Evolutionary conservation across 2,888 invertebrate genomes (phyloP).

Genomic region (Eupelmus urozonus): DNA sequence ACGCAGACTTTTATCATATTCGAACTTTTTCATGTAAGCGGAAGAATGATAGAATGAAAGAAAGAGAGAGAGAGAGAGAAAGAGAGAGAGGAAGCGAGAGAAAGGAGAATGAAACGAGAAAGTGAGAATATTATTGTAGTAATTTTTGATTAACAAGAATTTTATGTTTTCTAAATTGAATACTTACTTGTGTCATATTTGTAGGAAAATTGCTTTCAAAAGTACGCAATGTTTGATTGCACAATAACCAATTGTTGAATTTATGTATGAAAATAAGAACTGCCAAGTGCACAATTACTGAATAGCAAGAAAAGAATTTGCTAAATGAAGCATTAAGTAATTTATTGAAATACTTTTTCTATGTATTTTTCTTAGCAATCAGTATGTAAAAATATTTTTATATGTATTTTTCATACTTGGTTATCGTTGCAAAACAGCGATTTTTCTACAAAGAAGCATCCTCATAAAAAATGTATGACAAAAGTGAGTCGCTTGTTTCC

Average conservation of each 20-base stretch:
- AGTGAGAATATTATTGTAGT: not conserved
- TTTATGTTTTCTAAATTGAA: constrained; percentile 11
- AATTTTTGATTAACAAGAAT: constrained; percentile 7
- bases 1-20: constrained; percentile 19
- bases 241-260: not conserved
- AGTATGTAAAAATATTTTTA: constrained; percentile 27
- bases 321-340: constrained; percentile 4
- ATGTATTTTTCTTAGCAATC: constrained; percentile 5
- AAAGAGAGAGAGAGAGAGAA: not conserved
- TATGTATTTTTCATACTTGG: constrained; percentile 31
- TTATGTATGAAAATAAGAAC: constrained; percentile 19
- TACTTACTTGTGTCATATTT: not conserved
- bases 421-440: not conserved
- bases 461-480: not conserved
- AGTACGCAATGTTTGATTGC: no score
- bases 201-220: not conserved
- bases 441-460: not conserved
- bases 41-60: not conserved
- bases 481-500: not conserved
- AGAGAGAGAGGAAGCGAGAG: constrained; percentile 15
- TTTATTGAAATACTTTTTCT: constrained; percentile 37
- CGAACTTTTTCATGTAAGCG: constrained; percentile 2
- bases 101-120: no score
- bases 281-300: not conserved
- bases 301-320: constrained; percentile 21